phyloP scores from a whole-genome alignment of 2,113 vertebrate genomes.

The Ardeotis arabs region DNA sequence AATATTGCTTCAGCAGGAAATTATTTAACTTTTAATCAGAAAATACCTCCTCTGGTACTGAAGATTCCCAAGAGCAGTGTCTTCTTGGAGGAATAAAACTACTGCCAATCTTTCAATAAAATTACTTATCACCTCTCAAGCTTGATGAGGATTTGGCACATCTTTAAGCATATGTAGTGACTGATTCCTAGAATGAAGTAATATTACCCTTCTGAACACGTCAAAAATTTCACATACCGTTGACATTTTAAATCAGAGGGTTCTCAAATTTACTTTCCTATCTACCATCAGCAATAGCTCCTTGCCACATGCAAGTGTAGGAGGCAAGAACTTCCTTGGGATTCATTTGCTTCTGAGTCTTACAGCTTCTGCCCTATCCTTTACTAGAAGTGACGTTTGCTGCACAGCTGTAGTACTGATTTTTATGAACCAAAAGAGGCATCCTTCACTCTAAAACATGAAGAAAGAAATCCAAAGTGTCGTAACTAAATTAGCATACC shows the following conservation, averaged over 20 bases:
- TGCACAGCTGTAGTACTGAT: neutral
- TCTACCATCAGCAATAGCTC: neutral
- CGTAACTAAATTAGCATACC: neutral
- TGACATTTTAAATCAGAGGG: neutral
- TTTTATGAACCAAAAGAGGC: neutral
- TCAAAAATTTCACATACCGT: neutral
- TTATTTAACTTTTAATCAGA: neutral
- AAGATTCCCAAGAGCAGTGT: neutral
- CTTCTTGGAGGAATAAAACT: neutral
- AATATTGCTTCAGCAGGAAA: neutral
- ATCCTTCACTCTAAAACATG: neutral
- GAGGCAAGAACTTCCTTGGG: neutral
- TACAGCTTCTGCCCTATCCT: neutral
- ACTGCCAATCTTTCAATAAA: neutral
- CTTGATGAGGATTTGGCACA: neutral
- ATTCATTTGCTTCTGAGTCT: conserved; percentile 5
- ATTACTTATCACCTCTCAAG: neutral
- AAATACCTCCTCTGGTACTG: neutral
- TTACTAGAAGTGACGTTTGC: neutral
- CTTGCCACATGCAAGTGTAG: neutral
- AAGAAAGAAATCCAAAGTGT: neutral
- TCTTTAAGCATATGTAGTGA: neutral
- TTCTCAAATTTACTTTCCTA: neutral
- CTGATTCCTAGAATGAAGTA: neutral
- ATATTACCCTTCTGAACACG: neutral